These are phyloP conservation scores for Scrobipalpa costella DNA, from an alignment of 2,888 invertebrate species.

Conservation along the genomic window DNA sequence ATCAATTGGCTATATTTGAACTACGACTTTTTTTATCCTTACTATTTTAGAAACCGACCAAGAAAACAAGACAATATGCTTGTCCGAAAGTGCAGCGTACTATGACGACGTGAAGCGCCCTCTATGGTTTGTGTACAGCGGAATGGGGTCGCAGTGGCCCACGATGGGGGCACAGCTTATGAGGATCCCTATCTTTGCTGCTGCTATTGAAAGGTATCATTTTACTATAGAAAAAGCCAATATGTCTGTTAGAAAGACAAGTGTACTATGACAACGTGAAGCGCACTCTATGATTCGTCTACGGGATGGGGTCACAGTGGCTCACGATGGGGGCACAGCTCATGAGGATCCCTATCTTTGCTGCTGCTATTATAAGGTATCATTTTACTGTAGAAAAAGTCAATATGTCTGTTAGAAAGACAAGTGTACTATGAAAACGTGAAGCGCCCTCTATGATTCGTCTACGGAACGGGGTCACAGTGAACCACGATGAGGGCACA, in stretches of 20 bases:
- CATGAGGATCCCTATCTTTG: constrained; percentile 83
- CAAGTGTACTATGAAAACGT: constrained; percentile 51
- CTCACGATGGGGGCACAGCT: constrained; percentile 84
- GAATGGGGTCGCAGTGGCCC: constrained; percentile 87
- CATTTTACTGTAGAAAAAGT: constrained; percentile 42
- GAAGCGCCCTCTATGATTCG: constrained; percentile 82
- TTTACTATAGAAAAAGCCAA: constrained; percentile 45
- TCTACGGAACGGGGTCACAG: constrained; percentile 88
- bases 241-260: constrained; percentile 46
- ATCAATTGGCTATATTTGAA: too few species aligned
- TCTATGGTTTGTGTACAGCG: constrained; percentile 86
- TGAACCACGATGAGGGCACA: constrained; percentile 85
- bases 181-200: constrained; percentile 82
- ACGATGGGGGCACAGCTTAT: constrained; percentile 85
- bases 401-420: constrained; percentile 48
- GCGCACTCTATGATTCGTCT: constrained; percentile 84
- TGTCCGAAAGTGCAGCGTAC: constrained; percentile 50
- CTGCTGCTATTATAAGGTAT: constrained; percentile 73
- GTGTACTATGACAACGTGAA: constrained; percentile 52
- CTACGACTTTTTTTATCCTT: neutral
- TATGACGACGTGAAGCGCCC: constrained; percentile 65
- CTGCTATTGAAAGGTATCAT: constrained; percentile 69
- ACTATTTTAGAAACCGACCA: constrained; percentile 47
- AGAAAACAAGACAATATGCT: constrained; percentile 47
- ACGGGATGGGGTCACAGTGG: constrained; percentile 89